Percentiles rank a stretch among this genome's conserved stretches.
These are phyloP conservation scores for Ochlodes sylvanus DNA, from an alignment of 2,888 invertebrate species.

Conservation along the genomic window DNA sequence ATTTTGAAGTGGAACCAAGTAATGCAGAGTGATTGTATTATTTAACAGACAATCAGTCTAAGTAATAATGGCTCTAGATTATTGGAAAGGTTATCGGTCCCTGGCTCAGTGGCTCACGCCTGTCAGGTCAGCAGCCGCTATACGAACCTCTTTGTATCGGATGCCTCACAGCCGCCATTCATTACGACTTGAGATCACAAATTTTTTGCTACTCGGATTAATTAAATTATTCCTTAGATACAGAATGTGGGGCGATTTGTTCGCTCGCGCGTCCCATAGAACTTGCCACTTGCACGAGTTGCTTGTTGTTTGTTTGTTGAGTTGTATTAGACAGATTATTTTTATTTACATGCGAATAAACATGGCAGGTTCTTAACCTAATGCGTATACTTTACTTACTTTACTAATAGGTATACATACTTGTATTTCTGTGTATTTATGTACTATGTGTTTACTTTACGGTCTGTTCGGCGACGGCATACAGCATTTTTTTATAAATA, in stretches of 20 bases:
- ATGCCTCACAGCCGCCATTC: slow-evolving; percentile 57
- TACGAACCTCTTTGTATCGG: slow-evolving; percentile 57
- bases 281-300: too few species aligned
- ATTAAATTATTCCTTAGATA: slow-evolving; percentile 40
- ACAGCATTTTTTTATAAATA: too few species aligned
- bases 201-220: slow-evolving; percentile 45
- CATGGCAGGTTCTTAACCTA: too few species aligned
- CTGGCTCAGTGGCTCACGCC: slow-evolving; percentile 27
- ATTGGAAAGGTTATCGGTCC: slow-evolving; percentile 17
- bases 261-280: neutral
- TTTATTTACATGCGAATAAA: too few species aligned
- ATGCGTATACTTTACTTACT: too few species aligned
- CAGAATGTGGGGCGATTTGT: slow-evolving; percentile 39
- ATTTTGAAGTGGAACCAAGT: neutral
- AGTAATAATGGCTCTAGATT: neutral
- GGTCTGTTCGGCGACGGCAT: too few species aligned
- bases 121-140: slow-evolving; percentile 57
- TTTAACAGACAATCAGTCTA: slow-evolving; percentile 4
- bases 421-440: too few species aligned
- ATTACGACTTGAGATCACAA: slow-evolving; percentile 49
- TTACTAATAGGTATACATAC: too few species aligned
- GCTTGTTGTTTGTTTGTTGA: too few species aligned
- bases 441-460: too few species aligned
- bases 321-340: too few species aligned
- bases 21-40: neutral